Conservation (phyloP, 2,797 vertebrate genomes). For the Allobates femoralis region DNA sequence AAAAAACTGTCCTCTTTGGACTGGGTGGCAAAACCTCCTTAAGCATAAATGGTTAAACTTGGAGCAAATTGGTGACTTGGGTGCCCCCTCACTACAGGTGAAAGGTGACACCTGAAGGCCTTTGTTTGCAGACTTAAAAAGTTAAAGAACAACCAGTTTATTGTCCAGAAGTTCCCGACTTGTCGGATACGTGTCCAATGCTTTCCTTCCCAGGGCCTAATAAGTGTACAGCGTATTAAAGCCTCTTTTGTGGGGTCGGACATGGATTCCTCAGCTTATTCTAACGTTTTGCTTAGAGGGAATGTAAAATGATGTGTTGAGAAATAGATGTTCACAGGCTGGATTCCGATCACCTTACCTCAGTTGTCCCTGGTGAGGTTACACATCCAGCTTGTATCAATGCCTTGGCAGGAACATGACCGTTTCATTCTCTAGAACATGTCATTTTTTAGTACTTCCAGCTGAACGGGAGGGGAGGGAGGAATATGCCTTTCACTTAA, state of each 20-base stretch:
- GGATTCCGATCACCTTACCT: conserved; percentile 69
- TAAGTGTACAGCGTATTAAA: not conserved
- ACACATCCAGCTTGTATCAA: conserved; percentile 64
- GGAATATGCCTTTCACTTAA: conserved; percentile 63
- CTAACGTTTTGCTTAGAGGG: conserved; percentile 33
- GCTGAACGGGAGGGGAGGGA: conserved; percentile 62
- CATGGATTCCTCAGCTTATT: conserved; percentile 30
- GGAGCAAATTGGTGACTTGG: not conserved
- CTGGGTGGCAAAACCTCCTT: too few species aligned
- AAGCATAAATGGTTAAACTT: not conserved
- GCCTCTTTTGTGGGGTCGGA: not conserved
- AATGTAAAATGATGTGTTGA: conserved; percentile 44
- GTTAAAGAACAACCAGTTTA: not conserved
- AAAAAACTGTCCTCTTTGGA: too few species aligned
- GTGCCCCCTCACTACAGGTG: not conserved
- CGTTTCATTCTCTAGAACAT: conserved; percentile 65
- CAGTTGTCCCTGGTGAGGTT: conserved; percentile 70
- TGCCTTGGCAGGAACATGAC: conserved; percentile 68
- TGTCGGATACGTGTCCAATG: not conserved
- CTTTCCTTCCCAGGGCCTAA: not conserved
- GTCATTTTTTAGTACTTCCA: conserved; percentile 70
- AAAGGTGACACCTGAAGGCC: not conserved
- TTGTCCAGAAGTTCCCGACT: not conserved
- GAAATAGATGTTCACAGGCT: conserved; percentile 67
- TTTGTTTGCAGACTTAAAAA: not conserved